Evolutionary conservation across 1,140 invertebrate genomes (phyloP), one percentile per base, ranked within the genome.

Genomic region (Spodoptera frugiperda): DNA sequence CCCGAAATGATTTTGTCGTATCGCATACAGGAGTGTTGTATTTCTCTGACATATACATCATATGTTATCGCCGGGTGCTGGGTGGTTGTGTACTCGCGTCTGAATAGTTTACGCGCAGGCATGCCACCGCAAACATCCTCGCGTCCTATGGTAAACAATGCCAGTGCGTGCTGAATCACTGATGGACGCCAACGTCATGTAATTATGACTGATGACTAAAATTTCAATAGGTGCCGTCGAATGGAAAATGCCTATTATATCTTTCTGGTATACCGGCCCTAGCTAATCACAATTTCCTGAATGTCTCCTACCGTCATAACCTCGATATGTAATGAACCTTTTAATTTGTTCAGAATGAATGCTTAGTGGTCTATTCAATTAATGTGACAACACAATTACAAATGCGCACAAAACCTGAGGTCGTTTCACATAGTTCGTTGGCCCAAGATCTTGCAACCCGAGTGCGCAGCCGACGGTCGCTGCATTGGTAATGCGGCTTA

Each of bases 401-500:
- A 72, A 55, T 44, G 33, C 17, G 12, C 30, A 55, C 30, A 21
- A 57, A 55, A 57, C 15, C 14, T 55, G 8, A 46, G 33, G 54
- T 44, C 8, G 51, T 46, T 49, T 51, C n/a, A 39, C 51, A 72
- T 33, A 73, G 74, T 73, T 76, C 68, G 53, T 61, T 68, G 51
- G 44, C 54, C 72, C 15, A 54, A 25, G 46, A n/a, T 72, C 46
- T 46, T 14, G 53, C 74, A 77, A 63, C 59, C 59, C 53, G 44
- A 78, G 44, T 72, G 67, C 63, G 48, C 55, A 76, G 55, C 57
- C 68, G 44, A 48, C 54, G 67, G 53, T 25, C 53, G 17, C 15
- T 68, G 78, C 70, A 77, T 79, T 39, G 53, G 1, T 49, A 78
- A 72, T 71, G 39, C 39, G 72, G 33, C 65, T 74, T 79, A 76